Evolutionary conservation across 2,888 invertebrate genomes (phyloP), one percentile per base, ranked within the genome.

Genomic region (Fragum whitleyi): DNA sequence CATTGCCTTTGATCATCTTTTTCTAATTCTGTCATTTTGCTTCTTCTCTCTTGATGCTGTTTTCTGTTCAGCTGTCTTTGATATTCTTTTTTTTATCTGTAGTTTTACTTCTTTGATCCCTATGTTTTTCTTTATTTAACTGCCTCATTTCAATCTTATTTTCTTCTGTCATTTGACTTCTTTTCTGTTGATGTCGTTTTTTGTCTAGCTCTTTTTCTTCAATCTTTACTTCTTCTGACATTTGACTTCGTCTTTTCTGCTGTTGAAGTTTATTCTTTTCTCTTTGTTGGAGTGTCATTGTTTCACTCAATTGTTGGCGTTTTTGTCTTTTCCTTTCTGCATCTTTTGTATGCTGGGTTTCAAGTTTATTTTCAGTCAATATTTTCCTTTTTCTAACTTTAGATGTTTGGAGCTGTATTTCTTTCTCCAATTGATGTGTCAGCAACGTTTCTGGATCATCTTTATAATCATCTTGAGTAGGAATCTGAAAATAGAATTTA

Each of bases 11-110:
- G n/a, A n/a, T n/a, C n/a, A n/a, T n/a, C n/a, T 26, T 61, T 61
- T 29, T 61, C 28, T 28, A 11, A 7, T 21, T 14, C 26, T 5
- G 28, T 26, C 61, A 61, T 61, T 61, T 29, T 6, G 21, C 28
- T 29, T 28, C 61, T 6, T 61, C 28, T 61, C 21, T 61, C 6
- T 61, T 21, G 19, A n/a, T 62, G 67, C 21, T 57, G 59, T 2
- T 19, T 14, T 57, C 28, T 21, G 59, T 57, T 57, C 3, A 36
- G 23, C 23, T 55, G 26, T 16, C 57, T 53, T 67, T 55, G 26
- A n/a, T 53, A 23, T 53, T 23, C 16, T 39, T 67, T 74, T 67
- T 67, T 14, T 74, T 26, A 9, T 67, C 67, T 1, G 55, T 36
- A 32, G 51, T 55, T 29, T 67, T 65, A 51, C 57, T 36, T 55